Evolutionary conservation across 2,113 vertebrate genomes (phyloP).

Genomic region (Ciconia stormi): DNA sequence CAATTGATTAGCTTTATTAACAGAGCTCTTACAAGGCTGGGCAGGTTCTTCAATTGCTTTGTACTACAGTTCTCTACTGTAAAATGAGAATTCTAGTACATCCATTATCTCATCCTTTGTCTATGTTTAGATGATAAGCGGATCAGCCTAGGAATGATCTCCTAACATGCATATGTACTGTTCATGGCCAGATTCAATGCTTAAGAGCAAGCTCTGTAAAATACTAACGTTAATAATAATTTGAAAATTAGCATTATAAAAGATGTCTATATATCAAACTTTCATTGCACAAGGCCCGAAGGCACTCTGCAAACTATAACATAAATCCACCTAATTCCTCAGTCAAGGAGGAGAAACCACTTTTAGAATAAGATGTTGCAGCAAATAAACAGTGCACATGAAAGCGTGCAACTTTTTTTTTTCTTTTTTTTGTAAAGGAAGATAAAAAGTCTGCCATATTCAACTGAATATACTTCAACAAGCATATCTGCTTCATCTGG

Average conservation of each 20-base stretch:
- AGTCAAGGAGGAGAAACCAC: neutral
- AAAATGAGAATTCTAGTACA: neutral
- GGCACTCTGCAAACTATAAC: neutral
- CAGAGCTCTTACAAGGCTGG: neutral
- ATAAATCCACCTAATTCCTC: neutral
- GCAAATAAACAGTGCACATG: neutral
- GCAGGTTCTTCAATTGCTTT: neutral
- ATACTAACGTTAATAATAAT: neutral
- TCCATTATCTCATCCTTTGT: neutral
- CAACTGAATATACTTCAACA: neutral
- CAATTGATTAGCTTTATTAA: neutral
- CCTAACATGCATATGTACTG: neutral
- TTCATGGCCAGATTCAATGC: neutral
- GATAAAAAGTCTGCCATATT: neutral
- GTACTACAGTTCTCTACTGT: neutral
- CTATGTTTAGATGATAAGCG: neutral
- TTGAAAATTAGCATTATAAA: neutral
- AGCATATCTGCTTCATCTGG: neutral
- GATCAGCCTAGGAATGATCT: neutral
- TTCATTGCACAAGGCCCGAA: neutral
- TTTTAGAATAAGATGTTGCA: neutral
- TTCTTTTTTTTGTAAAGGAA: neutral
- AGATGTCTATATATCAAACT: neutral
- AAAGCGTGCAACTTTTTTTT: neutral
- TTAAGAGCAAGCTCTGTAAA: neutral